Conservation (phyloP, 2,113 vertebrate species). For the Oncorhynchus kisutch region DNA sequence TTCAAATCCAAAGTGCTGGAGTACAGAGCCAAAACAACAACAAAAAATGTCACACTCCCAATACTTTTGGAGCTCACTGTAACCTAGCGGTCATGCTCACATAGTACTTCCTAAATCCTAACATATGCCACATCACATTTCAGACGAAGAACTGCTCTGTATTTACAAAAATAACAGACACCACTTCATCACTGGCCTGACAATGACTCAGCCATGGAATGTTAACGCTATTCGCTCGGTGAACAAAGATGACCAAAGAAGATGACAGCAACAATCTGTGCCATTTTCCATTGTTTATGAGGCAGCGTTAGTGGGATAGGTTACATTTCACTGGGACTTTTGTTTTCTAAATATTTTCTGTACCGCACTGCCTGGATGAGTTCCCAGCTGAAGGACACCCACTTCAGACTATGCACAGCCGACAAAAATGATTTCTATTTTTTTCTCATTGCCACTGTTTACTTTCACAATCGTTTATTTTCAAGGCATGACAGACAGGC, state of each 20-base stretch:
- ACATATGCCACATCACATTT: neutral
- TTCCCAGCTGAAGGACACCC: conserved; percentile 22
- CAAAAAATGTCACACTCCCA: too few species aligned
- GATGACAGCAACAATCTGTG: neutral
- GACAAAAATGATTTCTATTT: conserved; percentile 38
- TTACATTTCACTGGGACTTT: conserved; percentile 29
- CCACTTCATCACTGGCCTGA: neutral
- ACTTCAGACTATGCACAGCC: conserved; percentile 26
- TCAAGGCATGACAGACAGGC: neutral
- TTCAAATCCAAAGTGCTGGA: too few species aligned
- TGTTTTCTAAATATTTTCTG: conserved; percentile 51
- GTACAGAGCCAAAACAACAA: too few species aligned
- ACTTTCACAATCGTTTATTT: neutral
- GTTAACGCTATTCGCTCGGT: neutral
- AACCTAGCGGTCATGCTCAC: neutral
- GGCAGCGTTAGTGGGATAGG: neutral
- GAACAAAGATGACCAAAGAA: neutral
- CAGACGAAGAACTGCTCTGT: neutral
- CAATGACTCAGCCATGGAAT: neutral
- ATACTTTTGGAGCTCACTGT: too few species aligned
- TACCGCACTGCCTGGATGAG: conserved; percentile 22
- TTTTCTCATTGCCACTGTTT: conserved; percentile 1
- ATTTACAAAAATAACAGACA: neutral
- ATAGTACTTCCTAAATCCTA: neutral
- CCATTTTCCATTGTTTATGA: conserved; percentile 12